A percentile compares a stretch with the other conserved stretches of the same genome.
Conservation (phyloP, 2,797 vertebrate species). For the Synanceia verrucosa region DNA sequence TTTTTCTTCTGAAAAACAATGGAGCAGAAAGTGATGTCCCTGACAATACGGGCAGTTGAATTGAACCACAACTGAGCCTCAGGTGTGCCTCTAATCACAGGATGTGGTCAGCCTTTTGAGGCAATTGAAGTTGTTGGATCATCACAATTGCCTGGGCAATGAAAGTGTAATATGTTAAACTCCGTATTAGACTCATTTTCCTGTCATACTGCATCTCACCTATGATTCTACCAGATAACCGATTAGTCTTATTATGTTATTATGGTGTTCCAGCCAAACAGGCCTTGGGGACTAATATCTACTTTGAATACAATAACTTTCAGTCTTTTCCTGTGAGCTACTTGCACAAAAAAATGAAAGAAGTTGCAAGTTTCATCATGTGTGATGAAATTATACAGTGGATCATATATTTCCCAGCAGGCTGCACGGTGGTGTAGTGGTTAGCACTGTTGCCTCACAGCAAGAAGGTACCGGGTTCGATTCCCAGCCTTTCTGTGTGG, state of each 20-base stretch:
- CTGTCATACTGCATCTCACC: slow-evolving; percentile 39
- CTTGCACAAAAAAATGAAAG: slow-evolving; percentile 34
- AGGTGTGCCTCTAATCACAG: slow-evolving; percentile 38
- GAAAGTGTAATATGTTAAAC: slow-evolving; percentile 46
- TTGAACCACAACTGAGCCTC: slow-evolving; percentile 6
- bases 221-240: slow-evolving; percentile 28
- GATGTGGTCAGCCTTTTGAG: slow-evolving; percentile 16
- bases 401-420: slow-evolving; percentile 8
- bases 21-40: neutral
- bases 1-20: neutral
- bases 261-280: slow-evolving; percentile 41
- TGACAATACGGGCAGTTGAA: neutral
- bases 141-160: slow-evolving; percentile 34
- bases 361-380: slow-evolving; percentile 27
- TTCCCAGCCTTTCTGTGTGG: no score
- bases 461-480: no score
- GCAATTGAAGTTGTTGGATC: slow-evolving; percentile 30
- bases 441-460: no score
- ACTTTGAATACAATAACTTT: slow-evolving; percentile 42
- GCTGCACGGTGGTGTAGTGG: no score
- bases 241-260: slow-evolving; percentile 45
- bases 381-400: slow-evolving; percentile 28
- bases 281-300: slow-evolving; percentile 52
- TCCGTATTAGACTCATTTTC: slow-evolving; percentile 35
- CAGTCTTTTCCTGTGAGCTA: slow-evolving; percentile 42